Conservation (phyloP, 2,888 invertebrate species). For the Tetragonula carbonaria region DNA sequence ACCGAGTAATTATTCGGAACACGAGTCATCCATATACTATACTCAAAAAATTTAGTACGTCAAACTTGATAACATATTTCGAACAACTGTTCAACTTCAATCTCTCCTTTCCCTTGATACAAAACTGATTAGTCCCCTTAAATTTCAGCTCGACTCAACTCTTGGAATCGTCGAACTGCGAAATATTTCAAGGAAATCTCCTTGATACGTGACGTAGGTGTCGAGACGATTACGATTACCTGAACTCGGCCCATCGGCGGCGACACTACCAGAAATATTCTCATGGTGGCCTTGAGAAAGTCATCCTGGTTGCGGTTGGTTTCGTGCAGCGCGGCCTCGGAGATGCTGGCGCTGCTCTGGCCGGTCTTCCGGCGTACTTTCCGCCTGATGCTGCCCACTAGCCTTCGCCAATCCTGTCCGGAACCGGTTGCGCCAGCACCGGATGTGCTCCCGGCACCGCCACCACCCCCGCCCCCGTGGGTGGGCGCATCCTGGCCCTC, state of each 20-base stretch:
- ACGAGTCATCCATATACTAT: too few relatives aligned
- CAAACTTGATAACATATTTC: background rate
- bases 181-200: too few relatives aligned
- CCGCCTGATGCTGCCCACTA: constrained; percentile 82
- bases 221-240: constrained; percentile 80
- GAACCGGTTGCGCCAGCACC: constrained; percentile 59
- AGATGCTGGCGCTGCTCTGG: constrained; percentile 73
- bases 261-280: constrained; percentile 90
- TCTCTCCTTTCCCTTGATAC: background rate
- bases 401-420: constrained; percentile 82
- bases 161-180: background rate
- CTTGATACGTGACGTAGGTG: too few relatives aligned
- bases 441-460: constrained; percentile 55
- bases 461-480: constrained; percentile 70
- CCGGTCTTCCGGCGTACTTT: constrained; percentile 79
- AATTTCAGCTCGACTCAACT: background rate
- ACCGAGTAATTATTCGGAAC: too few relatives aligned
- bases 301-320: constrained; percentile 86
- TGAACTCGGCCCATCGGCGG: constrained; percentile 87
- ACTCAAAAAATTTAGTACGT: too few relatives aligned
- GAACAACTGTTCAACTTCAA: background rate
- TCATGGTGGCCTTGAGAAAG: constrained; percentile 90
- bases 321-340: constrained; percentile 68
- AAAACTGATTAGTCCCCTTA: background rate
- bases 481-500: constrained; percentile 65